Percentiles rank a stretch among this genome's conserved stretches.
Evolutionary conservation across 1,140 invertebrate species (phyloP).

Genomic region (Papilio polytes): DNA sequence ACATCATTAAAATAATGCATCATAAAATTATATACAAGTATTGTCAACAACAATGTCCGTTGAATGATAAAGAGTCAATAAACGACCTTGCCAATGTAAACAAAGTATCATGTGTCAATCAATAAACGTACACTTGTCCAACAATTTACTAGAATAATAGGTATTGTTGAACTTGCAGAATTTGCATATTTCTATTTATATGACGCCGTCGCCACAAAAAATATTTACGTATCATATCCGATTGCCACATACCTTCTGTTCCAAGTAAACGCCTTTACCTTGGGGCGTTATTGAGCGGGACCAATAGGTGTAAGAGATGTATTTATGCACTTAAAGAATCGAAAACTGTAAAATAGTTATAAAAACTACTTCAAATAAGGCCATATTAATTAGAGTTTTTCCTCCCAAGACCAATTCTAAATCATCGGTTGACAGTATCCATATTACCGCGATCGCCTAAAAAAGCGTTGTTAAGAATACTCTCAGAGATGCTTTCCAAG

Average conservation of each 20-base stretch:
- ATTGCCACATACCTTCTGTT: not conserved
- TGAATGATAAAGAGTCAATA: not conserved
- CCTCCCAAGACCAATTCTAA: no score
- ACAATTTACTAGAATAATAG: not conserved
- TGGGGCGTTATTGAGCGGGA: no score
- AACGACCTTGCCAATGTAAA: conserved; percentile 1
- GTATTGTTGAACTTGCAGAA: not conserved
- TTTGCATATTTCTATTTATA: not conserved
- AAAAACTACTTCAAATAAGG: no score
- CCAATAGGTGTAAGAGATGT: no score
- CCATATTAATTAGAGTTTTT: no score
- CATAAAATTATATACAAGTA: not conserved
- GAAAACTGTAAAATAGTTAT: no score
- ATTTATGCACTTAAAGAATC: no score
- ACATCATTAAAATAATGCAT: not conserved
- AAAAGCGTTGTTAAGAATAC: no score
- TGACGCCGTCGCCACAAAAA: not conserved
- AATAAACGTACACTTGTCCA: not conserved
- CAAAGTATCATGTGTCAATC: not conserved
- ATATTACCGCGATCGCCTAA: no score
- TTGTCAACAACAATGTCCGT: not conserved
- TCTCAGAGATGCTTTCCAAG: no score
- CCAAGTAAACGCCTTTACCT: no score
- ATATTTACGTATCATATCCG: not conserved
- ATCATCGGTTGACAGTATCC: no score